Percentiles rank a stretch among this genome's conserved stretches.
phyloP scores from a whole-genome alignment of 1,140 invertebrate species.

The Tetramorium alpestre region DNA sequence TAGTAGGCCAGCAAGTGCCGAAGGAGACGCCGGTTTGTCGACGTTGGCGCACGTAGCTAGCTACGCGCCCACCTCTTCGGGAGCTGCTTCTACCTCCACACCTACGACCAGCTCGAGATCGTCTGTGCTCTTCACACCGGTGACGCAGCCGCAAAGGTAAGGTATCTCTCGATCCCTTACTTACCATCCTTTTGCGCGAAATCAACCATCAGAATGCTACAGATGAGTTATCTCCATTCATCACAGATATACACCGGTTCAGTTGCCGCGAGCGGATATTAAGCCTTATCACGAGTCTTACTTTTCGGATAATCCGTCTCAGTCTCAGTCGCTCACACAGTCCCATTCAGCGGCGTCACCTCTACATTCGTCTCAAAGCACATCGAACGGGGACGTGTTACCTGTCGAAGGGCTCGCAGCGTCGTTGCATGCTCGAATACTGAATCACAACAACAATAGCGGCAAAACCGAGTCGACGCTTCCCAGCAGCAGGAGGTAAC shows the following conservation, averaged over 20 bases:
- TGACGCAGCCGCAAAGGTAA: conserved; percentile 83
- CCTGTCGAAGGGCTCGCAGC: conserved; percentile 91
- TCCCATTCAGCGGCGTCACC: conserved; percentile 80
- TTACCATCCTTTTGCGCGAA: not conserved
- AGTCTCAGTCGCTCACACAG: conserved; percentile 79
- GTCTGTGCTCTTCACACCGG: conserved; percentile 83
- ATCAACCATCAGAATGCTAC: not conserved
- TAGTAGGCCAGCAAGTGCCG: conserved; percentile 89
- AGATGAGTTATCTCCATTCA: conserved; percentile 23
- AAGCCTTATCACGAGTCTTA: conserved; percentile 91
- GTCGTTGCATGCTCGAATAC: conserved; percentile 91
- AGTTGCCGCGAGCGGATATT: conserved; percentile 89
- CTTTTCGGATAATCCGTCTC: conserved; percentile 88
- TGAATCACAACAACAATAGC: conserved; percentile 85
- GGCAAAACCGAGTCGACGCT: conserved; percentile 75
- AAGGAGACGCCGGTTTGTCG: conserved; percentile 86
- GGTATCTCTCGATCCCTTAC: not conserved
- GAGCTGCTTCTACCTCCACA: conserved; percentile 74
- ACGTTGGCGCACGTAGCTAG: conserved; percentile 87
- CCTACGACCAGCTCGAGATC: conserved; percentile 80
- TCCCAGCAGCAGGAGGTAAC: conserved; percentile 76
- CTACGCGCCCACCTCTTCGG: conserved; percentile 82
- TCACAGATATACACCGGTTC: conserved; percentile 87
- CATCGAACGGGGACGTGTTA: conserved; percentile 80
- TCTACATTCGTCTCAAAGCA: conserved; percentile 79